Evolutionary conservation across 2,113 vertebrate species (phyloP).

Genomic region (Carlito syrichta): DNA sequence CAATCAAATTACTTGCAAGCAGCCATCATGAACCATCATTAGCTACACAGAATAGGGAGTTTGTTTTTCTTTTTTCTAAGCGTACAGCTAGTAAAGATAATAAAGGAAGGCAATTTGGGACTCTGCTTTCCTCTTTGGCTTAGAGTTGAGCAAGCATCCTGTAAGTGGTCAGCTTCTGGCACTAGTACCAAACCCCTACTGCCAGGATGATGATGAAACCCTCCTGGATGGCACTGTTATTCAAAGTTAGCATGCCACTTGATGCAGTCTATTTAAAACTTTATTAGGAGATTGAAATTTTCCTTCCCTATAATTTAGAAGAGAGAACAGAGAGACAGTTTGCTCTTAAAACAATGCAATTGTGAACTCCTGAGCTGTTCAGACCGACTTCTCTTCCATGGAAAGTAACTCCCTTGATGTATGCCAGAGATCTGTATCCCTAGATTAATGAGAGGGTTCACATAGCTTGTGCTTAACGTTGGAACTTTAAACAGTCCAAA

Average conservation of each 20-base stretch:
- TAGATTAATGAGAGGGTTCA: background rate
- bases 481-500: background rate
- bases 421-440: background rate
- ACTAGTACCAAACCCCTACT: background rate
- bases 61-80: background rate
- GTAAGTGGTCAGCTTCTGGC: background rate
- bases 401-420: constrained; percentile 64
- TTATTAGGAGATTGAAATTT: constrained; percentile 65
- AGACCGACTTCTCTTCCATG: constrained; percentile 35
- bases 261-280: constrained; percentile 65
- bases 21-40: background rate
- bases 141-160: background rate
- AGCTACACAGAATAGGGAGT: background rate
- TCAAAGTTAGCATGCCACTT: constrained; percentile 63
- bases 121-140: background rate
- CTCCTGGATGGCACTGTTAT: background rate
- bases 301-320: constrained; percentile 77
- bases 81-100: background rate
- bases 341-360: constrained; percentile 71
- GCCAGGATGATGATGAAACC: background rate
- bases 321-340: constrained; percentile 72
- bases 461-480: background rate
- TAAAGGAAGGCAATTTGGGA: background rate
- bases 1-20: background rate
- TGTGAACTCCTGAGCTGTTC: constrained; percentile 59